These are phyloP conservation scores for Emmelina monodactyla DNA, from an alignment of 2,888 invertebrate species.

Conservation along the genomic window DNA sequence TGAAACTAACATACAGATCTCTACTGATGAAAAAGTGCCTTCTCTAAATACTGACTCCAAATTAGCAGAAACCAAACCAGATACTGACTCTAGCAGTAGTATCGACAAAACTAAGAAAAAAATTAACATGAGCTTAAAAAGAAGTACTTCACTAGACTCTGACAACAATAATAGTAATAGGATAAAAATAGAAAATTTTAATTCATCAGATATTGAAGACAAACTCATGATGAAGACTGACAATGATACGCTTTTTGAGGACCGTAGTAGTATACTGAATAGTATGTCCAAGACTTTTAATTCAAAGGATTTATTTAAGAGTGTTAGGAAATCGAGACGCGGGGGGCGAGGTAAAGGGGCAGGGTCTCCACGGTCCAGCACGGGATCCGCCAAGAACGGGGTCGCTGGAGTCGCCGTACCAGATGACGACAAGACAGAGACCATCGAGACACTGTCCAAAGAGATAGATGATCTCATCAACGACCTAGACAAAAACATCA, in stretches of 20 bases:
- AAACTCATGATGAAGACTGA: constrained; percentile 69
- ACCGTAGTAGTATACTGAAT: constrained; percentile 59
- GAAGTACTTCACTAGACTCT: constrained; percentile 62
- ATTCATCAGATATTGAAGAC: constrained; percentile 63
- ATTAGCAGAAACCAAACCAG: constrained; percentile 41
- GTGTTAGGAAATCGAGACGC: constrained; percentile 53
- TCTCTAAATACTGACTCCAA: constrained; percentile 52
- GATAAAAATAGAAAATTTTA: constrained; percentile 48
- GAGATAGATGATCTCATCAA: constrained; percentile 58
- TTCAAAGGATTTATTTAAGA: constrained; percentile 54
- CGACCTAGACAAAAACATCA: constrained; percentile 49
- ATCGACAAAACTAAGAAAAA: constrained; percentile 43
- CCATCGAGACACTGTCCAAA: constrained; percentile 49
- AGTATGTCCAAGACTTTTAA: constrained; percentile 65
- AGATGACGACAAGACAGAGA: constrained; percentile 45
- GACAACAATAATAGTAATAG: constrained; percentile 67
- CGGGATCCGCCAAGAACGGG: constrained; percentile 19
- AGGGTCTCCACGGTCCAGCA: constrained; percentile 26
- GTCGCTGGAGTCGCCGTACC: constrained; percentile 26
- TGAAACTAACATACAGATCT: constrained; percentile 64
- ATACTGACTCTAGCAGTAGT: constrained; percentile 37
- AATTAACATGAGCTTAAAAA: constrained; percentile 56
- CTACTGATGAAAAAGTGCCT: constrained; percentile 63
- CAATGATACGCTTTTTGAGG: constrained; percentile 60
- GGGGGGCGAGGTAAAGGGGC: constrained; percentile 55